Evolutionary conservation across 2,113 vertebrate species (phyloP).

Genomic region (Phylloscopus trochiloides): DNA sequence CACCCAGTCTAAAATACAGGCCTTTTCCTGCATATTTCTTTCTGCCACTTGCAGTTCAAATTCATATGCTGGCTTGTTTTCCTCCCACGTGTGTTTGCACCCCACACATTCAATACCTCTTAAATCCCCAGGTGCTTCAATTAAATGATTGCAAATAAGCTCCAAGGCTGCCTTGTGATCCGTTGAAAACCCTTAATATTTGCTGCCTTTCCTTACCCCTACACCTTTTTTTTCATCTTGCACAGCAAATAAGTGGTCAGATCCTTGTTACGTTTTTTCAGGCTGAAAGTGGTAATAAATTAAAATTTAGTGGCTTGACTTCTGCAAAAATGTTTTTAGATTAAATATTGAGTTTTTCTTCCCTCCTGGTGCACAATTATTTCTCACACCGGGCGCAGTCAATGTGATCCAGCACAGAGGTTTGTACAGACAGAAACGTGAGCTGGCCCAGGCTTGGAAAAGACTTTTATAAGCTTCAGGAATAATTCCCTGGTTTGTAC

Average conservation of each 20-base stretch:
- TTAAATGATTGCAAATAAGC: neutral
- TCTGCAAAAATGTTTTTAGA: neutral
- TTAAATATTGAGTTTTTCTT: slow-evolving; percentile 16
- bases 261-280: neutral
- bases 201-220: neutral
- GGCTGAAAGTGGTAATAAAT: neutral
- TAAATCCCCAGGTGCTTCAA: neutral
- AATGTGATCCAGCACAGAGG: neutral
- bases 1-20: neutral
- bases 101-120: neutral
- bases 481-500: neutral
- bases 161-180: neutral
- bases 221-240: neutral
- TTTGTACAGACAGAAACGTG: neutral
- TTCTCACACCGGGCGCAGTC: neutral
- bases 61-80: neutral
- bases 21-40: neutral
- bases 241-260: neutral
- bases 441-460: neutral
- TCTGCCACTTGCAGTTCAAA: neutral
- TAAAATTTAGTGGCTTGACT: neutral
- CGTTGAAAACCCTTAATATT: neutral
- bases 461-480: neutral
- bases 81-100: neutral
- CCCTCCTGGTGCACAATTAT: neutral